Evolutionary conservation across 2,888 invertebrate species (phyloP).

Genomic region (Dusona sp.): DNA sequence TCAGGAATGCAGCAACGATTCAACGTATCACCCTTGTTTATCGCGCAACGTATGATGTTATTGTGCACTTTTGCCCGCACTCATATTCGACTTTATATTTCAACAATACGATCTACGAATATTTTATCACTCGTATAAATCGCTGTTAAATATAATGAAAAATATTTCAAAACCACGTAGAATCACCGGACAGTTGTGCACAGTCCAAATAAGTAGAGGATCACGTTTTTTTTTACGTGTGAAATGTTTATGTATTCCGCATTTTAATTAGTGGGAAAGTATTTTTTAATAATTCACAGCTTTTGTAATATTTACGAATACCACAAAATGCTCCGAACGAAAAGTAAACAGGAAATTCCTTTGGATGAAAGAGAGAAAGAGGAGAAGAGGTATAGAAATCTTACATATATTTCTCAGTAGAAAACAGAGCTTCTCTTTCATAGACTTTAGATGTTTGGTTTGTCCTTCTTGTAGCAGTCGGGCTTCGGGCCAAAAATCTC

Average conservation of each 20-base stretch:
- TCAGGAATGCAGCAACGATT: not conserved
- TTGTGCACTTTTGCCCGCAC: not conserved
- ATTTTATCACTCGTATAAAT: not conserved
- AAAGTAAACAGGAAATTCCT: conserved; percentile 27
- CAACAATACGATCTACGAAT: conserved; percentile 1
- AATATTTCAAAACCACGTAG: not conserved
- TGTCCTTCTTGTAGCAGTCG: conserved; percentile 35
- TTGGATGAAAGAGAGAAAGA: not conserved
- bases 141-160: no score
- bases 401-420: conserved; percentile 16
- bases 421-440: conserved; percentile 46
- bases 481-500: conserved; percentile 65
- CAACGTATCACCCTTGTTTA: conserved; percentile 7
- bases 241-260: not conserved
- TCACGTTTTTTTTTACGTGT: not conserved
- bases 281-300: not conserved
- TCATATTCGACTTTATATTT: not conserved
- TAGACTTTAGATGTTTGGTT: conserved; percentile 40
- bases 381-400: conserved; percentile 27
- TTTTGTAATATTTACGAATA: not conserved
- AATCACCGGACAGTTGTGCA: not conserved
- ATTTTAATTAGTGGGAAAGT: not conserved
- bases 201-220: not conserved
- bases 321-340: not conserved
- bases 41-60: conserved; percentile 5